Evolutionary conservation across 2,797 vertebrate species (phyloP).

Genomic region (Cygnus olor): DNA sequence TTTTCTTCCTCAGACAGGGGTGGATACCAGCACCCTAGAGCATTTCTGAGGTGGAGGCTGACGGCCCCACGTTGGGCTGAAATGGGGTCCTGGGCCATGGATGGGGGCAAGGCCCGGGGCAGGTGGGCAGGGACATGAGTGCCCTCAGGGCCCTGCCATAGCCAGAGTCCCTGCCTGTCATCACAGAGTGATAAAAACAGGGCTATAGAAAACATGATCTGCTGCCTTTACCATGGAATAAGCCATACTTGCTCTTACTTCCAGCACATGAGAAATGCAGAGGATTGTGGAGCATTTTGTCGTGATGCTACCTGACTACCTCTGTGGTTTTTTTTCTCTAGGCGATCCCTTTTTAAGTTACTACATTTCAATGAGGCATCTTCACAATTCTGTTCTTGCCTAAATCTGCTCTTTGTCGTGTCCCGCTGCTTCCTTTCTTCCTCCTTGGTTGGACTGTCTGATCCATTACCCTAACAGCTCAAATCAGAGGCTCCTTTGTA

Average conservation of each 20-base stretch:
- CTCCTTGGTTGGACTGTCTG: not conserved
- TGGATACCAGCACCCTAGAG: not conserved
- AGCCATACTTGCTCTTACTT: not conserved
- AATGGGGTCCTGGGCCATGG: not conserved
- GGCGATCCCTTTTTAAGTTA: not conserved
- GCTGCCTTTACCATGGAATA: not conserved
- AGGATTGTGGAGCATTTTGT: not conserved
- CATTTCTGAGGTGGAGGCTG: not conserved
- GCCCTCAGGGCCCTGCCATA: fast-evolving
- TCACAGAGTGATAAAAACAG: not conserved
- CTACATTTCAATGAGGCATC: not conserved
- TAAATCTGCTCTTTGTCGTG: not conserved
- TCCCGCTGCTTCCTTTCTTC: not conserved
- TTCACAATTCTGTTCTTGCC: not conserved
- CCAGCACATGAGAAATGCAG: not conserved
- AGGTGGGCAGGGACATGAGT: not conserved
- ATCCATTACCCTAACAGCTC: not conserved
- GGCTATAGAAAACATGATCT: not conserved
- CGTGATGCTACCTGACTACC: not conserved
- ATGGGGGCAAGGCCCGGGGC: fast-evolving
- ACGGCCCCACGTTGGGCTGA: not conserved
- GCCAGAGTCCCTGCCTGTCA: not conserved
- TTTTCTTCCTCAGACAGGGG: not conserved
- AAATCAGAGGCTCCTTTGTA: not conserved
- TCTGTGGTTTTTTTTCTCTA: not conserved